phyloP scores from a whole-genome alignment of 2,888 invertebrate species.

The Coelopa pilipes region DNA sequence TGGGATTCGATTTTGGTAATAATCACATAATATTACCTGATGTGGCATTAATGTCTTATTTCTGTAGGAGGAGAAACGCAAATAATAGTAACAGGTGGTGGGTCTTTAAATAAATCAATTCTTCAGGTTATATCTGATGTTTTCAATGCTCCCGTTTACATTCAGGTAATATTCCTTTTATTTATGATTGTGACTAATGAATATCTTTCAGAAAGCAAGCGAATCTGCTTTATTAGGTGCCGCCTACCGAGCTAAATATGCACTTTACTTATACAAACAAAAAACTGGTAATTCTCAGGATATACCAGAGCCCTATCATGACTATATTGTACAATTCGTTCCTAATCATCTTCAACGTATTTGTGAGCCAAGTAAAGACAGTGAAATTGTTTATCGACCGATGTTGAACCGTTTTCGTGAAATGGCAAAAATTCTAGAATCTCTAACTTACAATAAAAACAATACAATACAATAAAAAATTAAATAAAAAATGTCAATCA shows the following conservation, averaged over 20 bases:
- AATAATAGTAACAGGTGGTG: conserved; percentile 93
- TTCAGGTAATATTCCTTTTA: conserved; percentile 70
- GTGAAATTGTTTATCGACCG: conserved; percentile 77
- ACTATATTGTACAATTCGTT: conserved; percentile 60
- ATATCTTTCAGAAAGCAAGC: conserved; percentile 72
- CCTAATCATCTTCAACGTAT: conserved; percentile 69
- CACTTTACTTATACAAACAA: conserved; percentile 59
- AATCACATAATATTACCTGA: conserved; percentile 35
- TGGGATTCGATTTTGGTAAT: conserved; percentile 80
- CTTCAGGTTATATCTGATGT: conserved; percentile 93
- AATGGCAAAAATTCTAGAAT: conserved; percentile 63
- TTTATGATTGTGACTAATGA: too few relatives aligned
- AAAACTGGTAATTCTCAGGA: too few relatives aligned
- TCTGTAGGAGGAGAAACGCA: conserved; percentile 70
- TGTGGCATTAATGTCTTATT: neutral
- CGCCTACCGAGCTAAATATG: conserved; percentile 78
- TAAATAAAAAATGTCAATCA: too few relatives aligned
- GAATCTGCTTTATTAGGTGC: conserved; percentile 90
- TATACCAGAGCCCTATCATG: conserved; percentile 52
- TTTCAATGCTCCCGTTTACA: conserved; percentile 90
- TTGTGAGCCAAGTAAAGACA: conserved; percentile 80
- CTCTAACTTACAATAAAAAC: neutral
- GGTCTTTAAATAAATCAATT: conserved; percentile 85
- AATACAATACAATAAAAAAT: neutral
- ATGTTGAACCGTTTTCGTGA: conserved; percentile 77